These are phyloP conservation scores for Gryllus longicercus DNA, from an alignment of 2,888 invertebrate genomes.

Conservation along the genomic window DNA sequence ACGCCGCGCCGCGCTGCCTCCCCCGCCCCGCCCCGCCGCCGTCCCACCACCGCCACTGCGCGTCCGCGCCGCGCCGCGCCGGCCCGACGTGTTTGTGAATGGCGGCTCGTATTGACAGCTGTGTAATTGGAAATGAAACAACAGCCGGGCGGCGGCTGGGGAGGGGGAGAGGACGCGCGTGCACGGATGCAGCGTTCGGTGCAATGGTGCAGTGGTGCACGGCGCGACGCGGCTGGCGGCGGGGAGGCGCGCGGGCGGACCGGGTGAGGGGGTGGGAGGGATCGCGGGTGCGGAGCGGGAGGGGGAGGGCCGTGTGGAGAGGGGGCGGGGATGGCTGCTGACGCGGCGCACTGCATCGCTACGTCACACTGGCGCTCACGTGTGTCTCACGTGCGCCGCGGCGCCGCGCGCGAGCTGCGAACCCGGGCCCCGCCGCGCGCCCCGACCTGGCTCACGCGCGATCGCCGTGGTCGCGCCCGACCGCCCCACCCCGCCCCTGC, in stretches of 20 bases:
- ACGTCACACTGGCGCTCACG: too few species aligned
- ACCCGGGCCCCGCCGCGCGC: neutral
- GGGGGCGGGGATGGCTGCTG: too few species aligned
- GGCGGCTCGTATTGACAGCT: constrained; percentile 2
- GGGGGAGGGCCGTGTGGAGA: too few species aligned
- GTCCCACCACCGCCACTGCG: neutral
- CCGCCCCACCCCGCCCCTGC: neutral
- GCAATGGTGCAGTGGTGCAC: neutral
- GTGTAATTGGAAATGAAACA: constrained; percentile 10
- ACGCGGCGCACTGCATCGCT: too few species aligned
- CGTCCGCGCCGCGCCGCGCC: neutral
- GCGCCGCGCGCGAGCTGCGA: neutral
- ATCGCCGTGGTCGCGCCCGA: neutral
- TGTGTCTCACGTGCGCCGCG: too few species aligned
- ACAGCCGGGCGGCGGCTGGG: neutral
- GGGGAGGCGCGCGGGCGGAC: neutral
- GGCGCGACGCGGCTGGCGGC: neutral
- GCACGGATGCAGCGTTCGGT: neutral
- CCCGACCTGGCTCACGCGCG: neutral
- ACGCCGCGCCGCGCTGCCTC: neutral
- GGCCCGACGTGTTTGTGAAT: constrained; percentile 17
- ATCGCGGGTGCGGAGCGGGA: too few species aligned
- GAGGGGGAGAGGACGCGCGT: neutral
- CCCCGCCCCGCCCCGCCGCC: neutral
- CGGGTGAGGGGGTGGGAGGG: neutral